phyloP scores from a whole-genome alignment of 2,113 vertebrate genomes.

The Lathamus discolor region DNA sequence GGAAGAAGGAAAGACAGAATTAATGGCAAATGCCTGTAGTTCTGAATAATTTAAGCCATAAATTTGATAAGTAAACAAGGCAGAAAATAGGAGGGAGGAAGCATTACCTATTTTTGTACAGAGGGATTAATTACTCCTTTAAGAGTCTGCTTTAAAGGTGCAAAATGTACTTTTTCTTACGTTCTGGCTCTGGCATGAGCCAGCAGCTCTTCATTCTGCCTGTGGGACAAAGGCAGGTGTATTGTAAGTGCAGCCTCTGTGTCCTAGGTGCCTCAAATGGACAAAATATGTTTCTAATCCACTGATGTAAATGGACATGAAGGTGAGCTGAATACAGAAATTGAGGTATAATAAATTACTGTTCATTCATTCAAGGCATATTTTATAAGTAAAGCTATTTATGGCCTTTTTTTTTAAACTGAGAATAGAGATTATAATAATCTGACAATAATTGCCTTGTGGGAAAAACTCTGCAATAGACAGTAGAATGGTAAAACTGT shows the following conservation, averaged over 20 bases:
- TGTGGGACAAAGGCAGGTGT: background rate
- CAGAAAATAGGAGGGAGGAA: background rate
- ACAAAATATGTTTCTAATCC: background rate
- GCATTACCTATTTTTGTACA: background rate
- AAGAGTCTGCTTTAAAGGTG: background rate
- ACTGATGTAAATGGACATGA: background rate
- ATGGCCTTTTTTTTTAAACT: background rate
- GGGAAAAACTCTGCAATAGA: background rate
- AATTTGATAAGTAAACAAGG: background rate
- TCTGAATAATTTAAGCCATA: background rate
- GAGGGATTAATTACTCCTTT: background rate
- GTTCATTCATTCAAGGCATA: background rate
- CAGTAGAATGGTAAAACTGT: background rate
- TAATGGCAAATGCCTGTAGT: background rate
- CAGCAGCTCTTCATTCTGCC: background rate
- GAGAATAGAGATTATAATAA: background rate
- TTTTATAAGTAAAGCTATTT: constrained; percentile 5
- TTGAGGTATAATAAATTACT: background rate
- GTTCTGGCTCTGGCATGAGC: background rate
- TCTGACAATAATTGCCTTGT: background rate
- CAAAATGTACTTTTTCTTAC: background rate
- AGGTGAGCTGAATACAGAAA: background rate
- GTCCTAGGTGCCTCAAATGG: background rate
- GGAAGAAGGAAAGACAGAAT: background rate
- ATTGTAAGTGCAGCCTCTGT: background rate